phyloP scores from a whole-genome alignment of 2,888 invertebrate species.

The Acronicta aceris region DNA sequence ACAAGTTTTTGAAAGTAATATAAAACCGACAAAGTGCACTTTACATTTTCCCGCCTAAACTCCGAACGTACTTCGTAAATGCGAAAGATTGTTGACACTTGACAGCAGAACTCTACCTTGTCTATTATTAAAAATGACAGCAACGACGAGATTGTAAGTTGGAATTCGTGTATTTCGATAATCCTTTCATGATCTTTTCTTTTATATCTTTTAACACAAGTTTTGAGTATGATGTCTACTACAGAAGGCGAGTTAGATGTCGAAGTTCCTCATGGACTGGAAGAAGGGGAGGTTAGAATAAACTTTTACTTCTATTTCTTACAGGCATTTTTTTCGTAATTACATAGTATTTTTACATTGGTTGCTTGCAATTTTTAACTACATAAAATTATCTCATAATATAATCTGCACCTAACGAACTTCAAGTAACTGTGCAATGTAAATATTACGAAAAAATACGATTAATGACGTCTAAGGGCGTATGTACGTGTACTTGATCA shows the following conservation, averaged over 20 bases:
- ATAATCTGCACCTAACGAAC: neutral
- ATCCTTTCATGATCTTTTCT: slow-evolving; percentile 74
- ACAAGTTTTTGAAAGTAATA: too few species aligned
- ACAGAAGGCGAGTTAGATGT: slow-evolving; percentile 90
- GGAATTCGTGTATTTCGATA: slow-evolving; percentile 71
- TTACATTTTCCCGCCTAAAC: too few species aligned
- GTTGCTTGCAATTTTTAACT: slow-evolving; percentile 7
- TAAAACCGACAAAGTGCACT: too few species aligned
- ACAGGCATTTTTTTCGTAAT: slow-evolving; percentile 26
- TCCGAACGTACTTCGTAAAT: slow-evolving; percentile 8
- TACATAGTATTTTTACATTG: slow-evolving; percentile 23
- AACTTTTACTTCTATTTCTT: slow-evolving; percentile 49
- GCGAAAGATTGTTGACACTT: slow-evolving; percentile 15
- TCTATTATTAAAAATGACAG: slow-evolving; percentile 68
- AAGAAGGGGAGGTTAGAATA: slow-evolving; percentile 91
- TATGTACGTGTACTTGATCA: slow-evolving; percentile 26
- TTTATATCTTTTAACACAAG: slow-evolving; percentile 57
- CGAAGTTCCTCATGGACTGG: slow-evolving; percentile 89
- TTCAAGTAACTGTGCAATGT: neutral
- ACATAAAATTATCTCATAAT: neutral
- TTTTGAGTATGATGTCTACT: slow-evolving; percentile 83
- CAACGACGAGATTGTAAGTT: slow-evolving; percentile 62
- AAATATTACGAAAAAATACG: slow-evolving; percentile 10
- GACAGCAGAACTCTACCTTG: slow-evolving; percentile 38
- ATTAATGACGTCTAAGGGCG: slow-evolving; percentile 41